Evolutionary conservation across 2,797 vertebrate genomes (phyloP).

Genomic region (Antennarius maculatus): DNA sequence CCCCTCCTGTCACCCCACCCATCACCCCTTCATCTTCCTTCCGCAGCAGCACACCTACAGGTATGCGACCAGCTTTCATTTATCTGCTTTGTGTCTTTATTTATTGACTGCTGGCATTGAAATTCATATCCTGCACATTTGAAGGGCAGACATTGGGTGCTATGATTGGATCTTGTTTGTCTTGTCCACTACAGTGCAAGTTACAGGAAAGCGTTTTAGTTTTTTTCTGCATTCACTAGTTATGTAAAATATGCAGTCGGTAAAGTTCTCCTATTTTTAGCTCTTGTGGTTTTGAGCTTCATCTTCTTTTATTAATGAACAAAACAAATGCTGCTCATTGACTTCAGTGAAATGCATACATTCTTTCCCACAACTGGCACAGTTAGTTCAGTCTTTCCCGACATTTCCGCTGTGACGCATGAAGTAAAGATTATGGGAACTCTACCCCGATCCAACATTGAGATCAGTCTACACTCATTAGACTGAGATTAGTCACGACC

Average conservation of each 20-base stretch:
- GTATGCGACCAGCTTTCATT: slow-evolving; percentile 31
- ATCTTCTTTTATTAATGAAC: slow-evolving; percentile 45
- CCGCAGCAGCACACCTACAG: slow-evolving; percentile 96
- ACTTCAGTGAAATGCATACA: slow-evolving; percentile 51
- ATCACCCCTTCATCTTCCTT: slow-evolving; percentile 98
- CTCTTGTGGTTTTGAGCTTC: slow-evolving; percentile 51
- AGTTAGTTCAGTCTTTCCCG: slow-evolving; percentile 39
- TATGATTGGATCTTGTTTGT: neutral
- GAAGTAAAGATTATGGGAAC: slow-evolving; percentile 50
- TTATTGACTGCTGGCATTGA: neutral
- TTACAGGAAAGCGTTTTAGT: neutral
- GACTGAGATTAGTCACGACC: slow-evolving; percentile 27
- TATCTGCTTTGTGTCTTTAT: neutral
- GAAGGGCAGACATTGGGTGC: too few species aligned
- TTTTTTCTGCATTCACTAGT: slow-evolving; percentile 29
- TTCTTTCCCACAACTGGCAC: slow-evolving; percentile 69
- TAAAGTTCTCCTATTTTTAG: slow-evolving; percentile 35
- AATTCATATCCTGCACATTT: neutral
- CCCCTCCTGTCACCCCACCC: slow-evolving; percentile 96
- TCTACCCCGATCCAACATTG: slow-evolving; percentile 22
- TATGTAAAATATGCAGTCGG: slow-evolving; percentile 24
- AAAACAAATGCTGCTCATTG: slow-evolving; percentile 45
- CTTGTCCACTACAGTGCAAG: neutral
- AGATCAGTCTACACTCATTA: slow-evolving; percentile 24
- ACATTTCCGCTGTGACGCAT: slow-evolving; percentile 15